Percentiles rank a stretch among this genome's conserved stretches.
phyloP scores from a whole-genome alignment of 2,797 vertebrate species.

The Falco biarmicus region DNA sequence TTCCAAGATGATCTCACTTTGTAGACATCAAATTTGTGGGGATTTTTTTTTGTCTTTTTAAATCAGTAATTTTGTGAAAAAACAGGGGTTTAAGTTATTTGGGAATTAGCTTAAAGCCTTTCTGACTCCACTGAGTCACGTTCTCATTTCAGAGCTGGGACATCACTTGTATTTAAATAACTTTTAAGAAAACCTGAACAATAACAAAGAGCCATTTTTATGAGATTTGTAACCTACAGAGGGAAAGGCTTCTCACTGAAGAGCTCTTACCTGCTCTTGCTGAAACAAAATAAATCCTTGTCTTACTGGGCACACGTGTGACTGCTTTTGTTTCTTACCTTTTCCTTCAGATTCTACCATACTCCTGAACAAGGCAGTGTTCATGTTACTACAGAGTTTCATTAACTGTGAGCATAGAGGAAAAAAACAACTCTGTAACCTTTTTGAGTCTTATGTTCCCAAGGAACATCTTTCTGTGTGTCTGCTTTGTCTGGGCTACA shows the following conservation, averaged over 20 bases:
- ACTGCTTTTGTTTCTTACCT: neutral
- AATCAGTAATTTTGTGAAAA: fast-evolving
- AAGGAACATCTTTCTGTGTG: neutral
- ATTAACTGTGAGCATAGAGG: neutral
- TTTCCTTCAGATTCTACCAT: neutral
- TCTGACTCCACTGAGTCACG: neutral
- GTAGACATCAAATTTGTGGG: neutral
- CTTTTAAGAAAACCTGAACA: neutral
- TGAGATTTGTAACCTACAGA: neutral
- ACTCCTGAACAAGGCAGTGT: neutral
- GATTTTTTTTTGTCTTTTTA: neutral
- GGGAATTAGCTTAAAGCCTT: neutral
- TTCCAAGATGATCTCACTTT: neutral
- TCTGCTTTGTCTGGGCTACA: neutral
- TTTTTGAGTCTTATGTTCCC: neutral
- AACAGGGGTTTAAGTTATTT: neutral
- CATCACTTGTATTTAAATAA: neutral
- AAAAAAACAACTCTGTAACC: neutral
- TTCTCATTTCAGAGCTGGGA: neutral
- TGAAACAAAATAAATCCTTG: neutral
- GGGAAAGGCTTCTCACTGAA: neutral
- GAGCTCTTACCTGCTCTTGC: neutral
- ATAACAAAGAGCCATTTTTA: neutral
- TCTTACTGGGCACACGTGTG: neutral
- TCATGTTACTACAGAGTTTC: neutral